Percentiles rank a stretch among this genome's conserved stretches.
phyloP scores from a whole-genome alignment of 1,140 invertebrate genomes.

The Drosophila jambulina region DNA sequence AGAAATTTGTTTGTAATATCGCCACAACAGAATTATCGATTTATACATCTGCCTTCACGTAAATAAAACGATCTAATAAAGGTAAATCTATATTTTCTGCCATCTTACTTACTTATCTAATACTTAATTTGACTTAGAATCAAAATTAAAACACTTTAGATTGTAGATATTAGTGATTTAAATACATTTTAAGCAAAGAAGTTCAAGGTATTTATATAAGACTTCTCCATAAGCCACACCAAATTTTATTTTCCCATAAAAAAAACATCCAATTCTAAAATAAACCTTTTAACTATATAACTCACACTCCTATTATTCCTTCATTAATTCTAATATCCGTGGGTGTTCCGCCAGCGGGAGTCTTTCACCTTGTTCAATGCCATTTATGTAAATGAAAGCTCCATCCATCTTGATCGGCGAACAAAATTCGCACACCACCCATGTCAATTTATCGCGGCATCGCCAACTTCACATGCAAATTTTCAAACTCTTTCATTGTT shows the following conservation, averaged over 20 bases:
- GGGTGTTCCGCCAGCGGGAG: conserved; percentile 30
- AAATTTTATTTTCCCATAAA: not conserved
- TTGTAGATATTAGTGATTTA: not conserved
- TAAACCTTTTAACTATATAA: not conserved
- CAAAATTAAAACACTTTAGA: not conserved
- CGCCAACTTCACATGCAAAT: conserved; percentile 68
- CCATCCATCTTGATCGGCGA: conserved; percentile 37
- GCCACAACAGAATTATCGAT: no score
- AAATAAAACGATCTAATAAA: no score
- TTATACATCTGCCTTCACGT: no score
- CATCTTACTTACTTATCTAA: no score
- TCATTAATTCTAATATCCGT: conserved; percentile 19
- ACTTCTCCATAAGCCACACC: not conserved
- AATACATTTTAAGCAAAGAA: not conserved
- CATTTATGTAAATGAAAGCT: conserved; percentile 49
- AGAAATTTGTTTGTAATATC: no score
- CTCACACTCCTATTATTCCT: not conserved
- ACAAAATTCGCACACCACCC: conserved; percentile 57
- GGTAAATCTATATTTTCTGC: not conserved
- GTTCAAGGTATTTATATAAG: not conserved
- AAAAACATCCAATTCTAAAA: not conserved
- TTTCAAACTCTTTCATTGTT: conserved; percentile 40
- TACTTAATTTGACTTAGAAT: not conserved
- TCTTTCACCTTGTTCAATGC: conserved; percentile 41
- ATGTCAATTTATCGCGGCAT: conserved; percentile 53